Percentiles rank a stretch among this genome's conserved stretches.
These are phyloP conservation scores for Sapayoa aenigma DNA, from an alignment of 2,113 vertebrate species.

Conservation along the genomic window DNA sequence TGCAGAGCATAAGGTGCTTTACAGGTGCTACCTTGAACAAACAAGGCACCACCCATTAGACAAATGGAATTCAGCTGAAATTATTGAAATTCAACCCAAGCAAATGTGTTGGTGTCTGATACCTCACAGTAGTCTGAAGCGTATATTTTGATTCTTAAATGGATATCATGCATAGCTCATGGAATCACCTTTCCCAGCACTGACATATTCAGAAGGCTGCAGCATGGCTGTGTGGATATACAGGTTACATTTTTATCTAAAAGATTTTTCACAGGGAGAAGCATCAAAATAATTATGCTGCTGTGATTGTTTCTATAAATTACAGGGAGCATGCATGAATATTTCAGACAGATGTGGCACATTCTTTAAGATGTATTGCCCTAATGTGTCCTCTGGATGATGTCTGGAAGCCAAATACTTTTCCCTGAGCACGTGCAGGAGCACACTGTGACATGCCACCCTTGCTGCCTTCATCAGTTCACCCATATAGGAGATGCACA, in stretches of 20 bases:
- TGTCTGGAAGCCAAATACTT: not conserved
- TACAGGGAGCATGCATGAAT: not conserved
- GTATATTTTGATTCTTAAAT: not conserved
- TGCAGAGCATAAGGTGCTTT: not conserved
- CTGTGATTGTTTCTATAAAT: constrained; percentile 26
- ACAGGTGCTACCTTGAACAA: not conserved
- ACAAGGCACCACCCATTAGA: not conserved
- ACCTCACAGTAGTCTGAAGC: not conserved
- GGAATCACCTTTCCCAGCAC: not conserved
- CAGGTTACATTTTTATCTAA: not conserved
- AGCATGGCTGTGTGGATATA: not conserved
- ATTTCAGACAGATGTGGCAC: constrained; percentile 8
- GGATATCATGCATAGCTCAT: too few relatives aligned
- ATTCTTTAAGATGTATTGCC: not conserved
- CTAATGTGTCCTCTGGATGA: not conserved
- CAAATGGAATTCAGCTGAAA: not conserved
- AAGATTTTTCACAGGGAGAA: not conserved
- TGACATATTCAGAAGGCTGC: rapidly evolving
- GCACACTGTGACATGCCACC: rapidly evolving
- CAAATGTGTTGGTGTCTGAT: not conserved
- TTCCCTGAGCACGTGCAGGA: not conserved
- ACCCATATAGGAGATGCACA: not conserved
- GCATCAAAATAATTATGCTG: not conserved
- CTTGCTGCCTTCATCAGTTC: not conserved
- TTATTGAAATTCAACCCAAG: not conserved